Evolutionary conservation across 2,113 vertebrate genomes (phyloP).

Genomic region (Pseudopipra pipra): DNA sequence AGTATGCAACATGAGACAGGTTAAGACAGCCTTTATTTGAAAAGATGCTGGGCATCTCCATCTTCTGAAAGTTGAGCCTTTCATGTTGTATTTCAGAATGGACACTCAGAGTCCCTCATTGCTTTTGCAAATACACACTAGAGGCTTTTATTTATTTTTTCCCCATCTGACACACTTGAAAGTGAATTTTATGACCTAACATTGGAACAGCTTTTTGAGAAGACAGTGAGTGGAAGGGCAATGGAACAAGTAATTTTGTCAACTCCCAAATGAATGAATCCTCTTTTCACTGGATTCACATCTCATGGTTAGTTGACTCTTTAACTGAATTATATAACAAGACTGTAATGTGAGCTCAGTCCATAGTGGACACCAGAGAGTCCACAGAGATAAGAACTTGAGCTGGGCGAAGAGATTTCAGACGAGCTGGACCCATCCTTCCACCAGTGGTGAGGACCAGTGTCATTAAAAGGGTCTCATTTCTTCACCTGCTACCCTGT

Average conservation of each 20-base stretch:
- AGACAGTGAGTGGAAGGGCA: not conserved
- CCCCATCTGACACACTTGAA: not conserved
- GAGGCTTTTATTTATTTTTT: not conserved
- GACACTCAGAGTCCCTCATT: not conserved
- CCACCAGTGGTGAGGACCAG: not conserved
- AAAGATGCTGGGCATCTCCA: not conserved
- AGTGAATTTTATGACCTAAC: slow-evolving; percentile 1
- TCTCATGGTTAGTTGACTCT: slow-evolving; percentile 38
- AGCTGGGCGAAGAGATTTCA: not conserved
- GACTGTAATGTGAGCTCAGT: not conserved
- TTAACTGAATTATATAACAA: slow-evolving; percentile 20
- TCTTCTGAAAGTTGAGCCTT: not conserved
- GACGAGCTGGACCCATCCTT: not conserved
- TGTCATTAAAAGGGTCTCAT: not conserved
- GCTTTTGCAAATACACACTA: not conserved
- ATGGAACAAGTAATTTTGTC: slow-evolving; percentile 31
- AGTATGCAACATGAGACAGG: not conserved
- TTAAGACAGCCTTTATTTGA: not conserved
- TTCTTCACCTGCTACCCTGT: not conserved
- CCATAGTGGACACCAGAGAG: not conserved
- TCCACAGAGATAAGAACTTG: not conserved
- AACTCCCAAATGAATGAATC: slow-evolving; percentile 37
- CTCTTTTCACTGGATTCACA: slow-evolving; percentile 18
- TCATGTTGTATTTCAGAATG: not conserved
- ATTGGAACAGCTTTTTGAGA: slow-evolving; percentile 22